phyloP scores from a whole-genome alignment of 1,140 invertebrate species.

The Mizuhopecten yessoensis region DNA sequence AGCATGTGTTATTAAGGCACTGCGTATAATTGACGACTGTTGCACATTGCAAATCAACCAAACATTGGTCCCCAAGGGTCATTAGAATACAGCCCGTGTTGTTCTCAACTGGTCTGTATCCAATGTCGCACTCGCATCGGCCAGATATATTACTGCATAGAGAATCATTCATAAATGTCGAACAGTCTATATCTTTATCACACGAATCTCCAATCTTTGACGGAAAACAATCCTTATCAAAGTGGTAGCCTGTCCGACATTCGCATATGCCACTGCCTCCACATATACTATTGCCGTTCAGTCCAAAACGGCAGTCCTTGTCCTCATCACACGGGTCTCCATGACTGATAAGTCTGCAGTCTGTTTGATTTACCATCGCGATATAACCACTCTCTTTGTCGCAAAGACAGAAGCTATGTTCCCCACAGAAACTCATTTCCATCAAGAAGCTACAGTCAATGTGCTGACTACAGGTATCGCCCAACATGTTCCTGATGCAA shows the following conservation, averaged over 20 bases:
- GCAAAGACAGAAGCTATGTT: not conserved
- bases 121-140: not conserved
- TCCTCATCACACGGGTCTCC: not conserved
- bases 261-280: not conserved
- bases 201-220: not conserved
- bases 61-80: slow-evolving; percentile 29
- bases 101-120: not conserved
- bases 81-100: slow-evolving; percentile 10
- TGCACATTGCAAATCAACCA: not conserved
- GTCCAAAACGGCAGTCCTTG: not conserved
- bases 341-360: slow-evolving; percentile 19
- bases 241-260: not conserved
- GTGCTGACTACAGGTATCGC: not conserved
- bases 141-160: not conserved
- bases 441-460: not conserved
- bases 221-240: not conserved
- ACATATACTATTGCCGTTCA: not conserved
- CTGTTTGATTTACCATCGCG: not conserved
- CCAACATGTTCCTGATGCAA: not conserved
- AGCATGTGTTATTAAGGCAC: not conserved
- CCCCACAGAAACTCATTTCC: not conserved
- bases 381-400: not conserved
- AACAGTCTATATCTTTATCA: not conserved
- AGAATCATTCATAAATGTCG: not conserved
- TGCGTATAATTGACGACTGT: not conserved